Base-by-base conservation (phyloP, 2,113 vertebrate genomes). In the Salvelinus fontinalis region DNA sequence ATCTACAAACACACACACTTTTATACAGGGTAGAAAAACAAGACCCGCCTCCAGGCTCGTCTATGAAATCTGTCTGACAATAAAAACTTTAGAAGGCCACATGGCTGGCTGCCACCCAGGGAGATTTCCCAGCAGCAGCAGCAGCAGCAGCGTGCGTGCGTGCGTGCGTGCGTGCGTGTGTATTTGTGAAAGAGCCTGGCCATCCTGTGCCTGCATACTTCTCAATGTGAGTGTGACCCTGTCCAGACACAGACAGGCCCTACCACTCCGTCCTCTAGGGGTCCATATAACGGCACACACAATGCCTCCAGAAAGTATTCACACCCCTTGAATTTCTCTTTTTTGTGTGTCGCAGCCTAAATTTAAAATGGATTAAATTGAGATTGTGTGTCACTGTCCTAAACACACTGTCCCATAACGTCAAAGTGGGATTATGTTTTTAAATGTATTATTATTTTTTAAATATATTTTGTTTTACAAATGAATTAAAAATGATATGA, bases 41-140 rank as follows among this genome's bases (percentile, higher is more conserved):
- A 54, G 39, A 9, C 39, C 9, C 9, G 27, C 78, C 48, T 39
- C 60, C 12, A n/a, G 44, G 22, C 7, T 73, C 22, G 24, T 44
- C 44, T 68, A 24, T 67, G 60, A 72, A 67, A 75, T 78, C 54
- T 88, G 88, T 85, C 84, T 77, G 80, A 81, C 70, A 77, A 81
- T 75, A 87, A 79, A 85, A 71, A 18, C 62, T 75, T 79, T 69
- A 49, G 70, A 77, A 69, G 75, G 71, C 80, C 75, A 85, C 78
- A 82, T 81, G 82, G 80, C 82, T 69, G 26, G 2, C 68, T 87
- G 79, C 86, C 88, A 89, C 84, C 86, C 89, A 90, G 79, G 75
- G 83, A 60, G 79, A 70, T 73, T 76, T 77, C 73, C 13, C 22
- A 24, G 75, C 24, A 24, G 75, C 24, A 57, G 11, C 27, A 27